These are phyloP conservation scores for Thecophora atra DNA, from an alignment of 2,888 invertebrate genomes.

Conservation along the genomic window DNA sequence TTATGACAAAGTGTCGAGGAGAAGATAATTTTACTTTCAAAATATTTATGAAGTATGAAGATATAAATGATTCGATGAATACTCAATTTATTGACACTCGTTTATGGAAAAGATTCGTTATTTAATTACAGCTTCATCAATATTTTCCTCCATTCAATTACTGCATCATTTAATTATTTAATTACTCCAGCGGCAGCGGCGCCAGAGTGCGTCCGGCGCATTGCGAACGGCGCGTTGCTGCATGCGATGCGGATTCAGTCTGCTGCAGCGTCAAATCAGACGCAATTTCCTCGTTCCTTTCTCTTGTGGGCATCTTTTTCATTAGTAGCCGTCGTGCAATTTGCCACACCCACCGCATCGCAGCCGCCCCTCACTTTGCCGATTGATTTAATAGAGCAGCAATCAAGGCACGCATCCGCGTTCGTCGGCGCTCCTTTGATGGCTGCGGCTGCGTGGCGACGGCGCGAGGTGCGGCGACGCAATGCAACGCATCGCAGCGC, in stretches of 20 bases:
- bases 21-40: no score
- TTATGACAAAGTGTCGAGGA: no score
- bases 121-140: no score
- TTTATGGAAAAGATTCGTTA: no score
- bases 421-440: background rate
- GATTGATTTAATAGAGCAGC: conserved; percentile 17
- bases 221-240: background rate
- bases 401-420: conserved; percentile 18
- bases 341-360: conserved; percentile 20
- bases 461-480: background rate
- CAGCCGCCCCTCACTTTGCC: background rate
- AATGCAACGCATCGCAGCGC: background rate
- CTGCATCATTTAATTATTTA: no score
- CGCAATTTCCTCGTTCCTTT: background rate
- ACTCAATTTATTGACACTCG: no score
- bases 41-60: no score
- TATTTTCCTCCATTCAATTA: no score
- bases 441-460: conserved; percentile 1
- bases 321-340: conserved; percentile 29
- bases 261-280: background rate
- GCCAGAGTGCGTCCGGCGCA: background rate
- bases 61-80: no score
- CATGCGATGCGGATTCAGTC: background rate
- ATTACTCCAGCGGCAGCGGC: conserved; percentile 24
- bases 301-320: conserved; percentile 9